These are phyloP conservation scores for Sympetrum striolatum DNA, from an alignment of 2,888 invertebrate genomes.

Conservation along the genomic window DNA sequence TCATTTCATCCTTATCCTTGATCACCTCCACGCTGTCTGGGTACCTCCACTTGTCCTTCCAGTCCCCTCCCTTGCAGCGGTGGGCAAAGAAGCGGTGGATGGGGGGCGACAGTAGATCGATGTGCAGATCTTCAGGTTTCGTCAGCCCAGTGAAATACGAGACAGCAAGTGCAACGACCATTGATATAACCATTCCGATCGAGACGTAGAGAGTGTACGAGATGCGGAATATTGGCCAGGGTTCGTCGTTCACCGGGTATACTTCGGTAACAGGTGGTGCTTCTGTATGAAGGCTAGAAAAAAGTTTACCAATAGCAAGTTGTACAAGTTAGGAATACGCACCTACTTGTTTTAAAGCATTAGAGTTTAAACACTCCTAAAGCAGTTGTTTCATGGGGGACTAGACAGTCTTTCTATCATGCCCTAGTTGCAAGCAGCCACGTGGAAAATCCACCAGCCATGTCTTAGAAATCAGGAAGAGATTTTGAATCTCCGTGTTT, in stretches of 20 bases:
- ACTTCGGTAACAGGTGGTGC: not conserved
- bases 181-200: constrained; percentile 72
- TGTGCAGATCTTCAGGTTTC: constrained; percentile 64
- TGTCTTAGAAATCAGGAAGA: too few species aligned
- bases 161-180: constrained; percentile 70
- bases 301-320: too few species aligned
- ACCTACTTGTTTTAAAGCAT: too few species aligned
- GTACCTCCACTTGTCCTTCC: not conserved
- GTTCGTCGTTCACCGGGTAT: not conserved
- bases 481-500: too few species aligned
- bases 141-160: constrained; percentile 73
- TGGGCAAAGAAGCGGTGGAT: constrained; percentile 64
- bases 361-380: too few species aligned
- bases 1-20: not conserved
- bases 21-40: not conserved
- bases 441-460: too few species aligned
- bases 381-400: too few species aligned
- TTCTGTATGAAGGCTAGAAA: not conserved
- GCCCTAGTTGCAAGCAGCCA: too few species aligned
- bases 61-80: constrained; percentile 38
- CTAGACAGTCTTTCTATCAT: too few species aligned
- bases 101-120: constrained; percentile 70
- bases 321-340: too few species aligned
- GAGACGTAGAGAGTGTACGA: constrained; percentile 82
- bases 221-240: constrained; percentile 66